Percentiles rank a stretch among this genome's conserved stretches.
Conservation (phyloP, 2,888 invertebrate genomes). For the Desoria tigrina region DNA sequence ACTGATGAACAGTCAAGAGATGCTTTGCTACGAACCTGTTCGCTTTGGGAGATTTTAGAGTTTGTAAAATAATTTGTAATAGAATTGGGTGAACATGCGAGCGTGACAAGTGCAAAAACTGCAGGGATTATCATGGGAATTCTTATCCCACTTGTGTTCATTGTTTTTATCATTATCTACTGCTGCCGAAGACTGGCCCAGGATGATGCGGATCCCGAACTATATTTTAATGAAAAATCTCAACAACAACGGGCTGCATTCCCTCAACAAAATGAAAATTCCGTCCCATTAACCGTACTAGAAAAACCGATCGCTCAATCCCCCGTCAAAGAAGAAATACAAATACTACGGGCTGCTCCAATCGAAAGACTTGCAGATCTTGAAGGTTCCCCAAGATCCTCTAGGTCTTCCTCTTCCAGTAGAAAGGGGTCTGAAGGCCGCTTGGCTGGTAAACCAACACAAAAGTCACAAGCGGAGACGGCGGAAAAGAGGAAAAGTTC, state of each 20-base stretch:
- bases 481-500: neutral
- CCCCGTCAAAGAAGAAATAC: slow-evolving; percentile 10
- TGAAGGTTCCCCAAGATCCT: slow-evolving; percentile 38
- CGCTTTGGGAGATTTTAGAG: too few relatives aligned
- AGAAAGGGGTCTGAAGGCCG: neutral
- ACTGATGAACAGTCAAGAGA: too few relatives aligned
- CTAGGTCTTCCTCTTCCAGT: slow-evolving; percentile 26
- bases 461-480: neutral
- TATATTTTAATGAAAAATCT: slow-evolving; percentile 44
- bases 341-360: slow-evolving; percentile 23
- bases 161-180: slow-evolving; percentile 37
- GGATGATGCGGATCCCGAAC: slow-evolving; percentile 37
- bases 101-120: slow-evolving; percentile 58
- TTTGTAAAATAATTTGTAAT: slow-evolving; percentile 16
- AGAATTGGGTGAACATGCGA: slow-evolving; percentile 52
- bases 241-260: neutral
- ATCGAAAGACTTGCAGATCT: slow-evolving; percentile 32
- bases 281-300: neutral
- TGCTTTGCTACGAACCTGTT: too few relatives aligned
- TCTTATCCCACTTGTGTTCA: slow-evolving; percentile 71
- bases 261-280: slow-evolving; percentile 12
- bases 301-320: slow-evolving; percentile 1
- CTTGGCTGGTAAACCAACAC: neutral
- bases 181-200: slow-evolving; percentile 38
- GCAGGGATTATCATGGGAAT: slow-evolving; percentile 75